These are phyloP conservation scores for Telenomus remus DNA, from an alignment of 1,140 invertebrate species.

Conservation along the genomic window DNA sequence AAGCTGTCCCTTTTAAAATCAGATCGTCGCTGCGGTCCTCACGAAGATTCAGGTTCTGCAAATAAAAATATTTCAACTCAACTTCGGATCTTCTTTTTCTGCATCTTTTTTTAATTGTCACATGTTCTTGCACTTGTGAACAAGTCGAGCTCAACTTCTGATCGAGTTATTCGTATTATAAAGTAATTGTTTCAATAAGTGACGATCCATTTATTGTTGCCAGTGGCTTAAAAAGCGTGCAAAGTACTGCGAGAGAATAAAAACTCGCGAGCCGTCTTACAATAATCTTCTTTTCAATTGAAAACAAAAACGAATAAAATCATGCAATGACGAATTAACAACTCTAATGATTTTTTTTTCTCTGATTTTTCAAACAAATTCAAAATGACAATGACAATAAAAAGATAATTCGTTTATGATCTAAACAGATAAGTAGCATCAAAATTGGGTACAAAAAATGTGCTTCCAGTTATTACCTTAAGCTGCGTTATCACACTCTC, in stretches of 20 bases:
- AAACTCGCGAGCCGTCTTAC: constrained; percentile 23
- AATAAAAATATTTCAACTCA: constrained; percentile 9
- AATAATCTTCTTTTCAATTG: background rate
- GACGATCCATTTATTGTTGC: constrained; percentile 47
- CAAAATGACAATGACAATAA: no score
- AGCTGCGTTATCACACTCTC: constrained; percentile 83
- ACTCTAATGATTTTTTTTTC: no score
- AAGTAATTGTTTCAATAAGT: constrained; percentile 57
- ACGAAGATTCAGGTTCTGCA: constrained; percentile 64
- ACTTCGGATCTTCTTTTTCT: background rate
- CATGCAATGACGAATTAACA: background rate
- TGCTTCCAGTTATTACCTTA: constrained; percentile 74
- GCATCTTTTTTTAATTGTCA: constrained; percentile 5
- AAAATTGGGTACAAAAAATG: constrained; percentile 57
- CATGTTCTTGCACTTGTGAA: constrained; percentile 3
- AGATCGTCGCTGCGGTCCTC: constrained; percentile 74
- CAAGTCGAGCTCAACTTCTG: constrained; percentile 17
- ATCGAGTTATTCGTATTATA: constrained; percentile 44
- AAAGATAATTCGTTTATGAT: background rate
- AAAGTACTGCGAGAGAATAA: constrained; percentile 22
- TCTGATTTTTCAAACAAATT: no score
- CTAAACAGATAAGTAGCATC: constrained; percentile 31
- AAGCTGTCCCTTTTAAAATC: constrained; percentile 74
- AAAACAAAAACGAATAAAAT: background rate
- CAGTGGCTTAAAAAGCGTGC: constrained; percentile 37